Evolutionary conservation across 1,140 invertebrate species (phyloP), one percentile per base, ranked within the genome.

Genomic region (Drosophila erecta): DNA sequence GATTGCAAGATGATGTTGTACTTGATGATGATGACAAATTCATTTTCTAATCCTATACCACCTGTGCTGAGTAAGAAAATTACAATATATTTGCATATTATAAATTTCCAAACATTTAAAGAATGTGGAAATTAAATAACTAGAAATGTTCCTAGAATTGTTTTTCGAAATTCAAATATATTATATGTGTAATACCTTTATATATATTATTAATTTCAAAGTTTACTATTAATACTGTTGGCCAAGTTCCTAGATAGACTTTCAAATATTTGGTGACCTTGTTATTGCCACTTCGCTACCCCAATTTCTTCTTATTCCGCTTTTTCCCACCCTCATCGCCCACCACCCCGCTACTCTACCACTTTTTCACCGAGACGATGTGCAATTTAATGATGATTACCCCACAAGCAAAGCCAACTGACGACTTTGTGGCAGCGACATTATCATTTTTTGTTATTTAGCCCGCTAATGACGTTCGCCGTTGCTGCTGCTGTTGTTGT

Each of bases 381-480:
- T 77, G 66, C 62, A 79, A 73, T 83, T 79, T 90, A 90, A 90
- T 90, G 86, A 90, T 90, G 87, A 90, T 90, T 90, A 90, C 86
- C 77, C 80, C 86, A 90, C 27, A 81, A 71, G 79, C 78, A 74
- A 73, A 66, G 62, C 64, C 69, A 20, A 50, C 30, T 50, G 72
- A 59, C 65, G 73, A 70, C 77, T 71, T 60, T 61, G 74, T 58
- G 74, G 76, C 57, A 84, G 80, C 69, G 62, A 78, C 84, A 89
- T 89, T 89, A 89, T 89, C 85, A 89, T 89, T 89, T 89, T 89
- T 89, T 90, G 85, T 89, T 90, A 90, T 87, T 87, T 90, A 89
- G 84, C 73, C 64, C 71, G 81, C 86, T 90, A 90, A 90, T 90
- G 86, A 90, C 86, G 81, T 87, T 90, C 79, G 59, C 81, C 76